Evolutionary conservation across 2,113 vertebrate genomes (phyloP).

Genomic region (Cebidichthys violaceus): DNA sequence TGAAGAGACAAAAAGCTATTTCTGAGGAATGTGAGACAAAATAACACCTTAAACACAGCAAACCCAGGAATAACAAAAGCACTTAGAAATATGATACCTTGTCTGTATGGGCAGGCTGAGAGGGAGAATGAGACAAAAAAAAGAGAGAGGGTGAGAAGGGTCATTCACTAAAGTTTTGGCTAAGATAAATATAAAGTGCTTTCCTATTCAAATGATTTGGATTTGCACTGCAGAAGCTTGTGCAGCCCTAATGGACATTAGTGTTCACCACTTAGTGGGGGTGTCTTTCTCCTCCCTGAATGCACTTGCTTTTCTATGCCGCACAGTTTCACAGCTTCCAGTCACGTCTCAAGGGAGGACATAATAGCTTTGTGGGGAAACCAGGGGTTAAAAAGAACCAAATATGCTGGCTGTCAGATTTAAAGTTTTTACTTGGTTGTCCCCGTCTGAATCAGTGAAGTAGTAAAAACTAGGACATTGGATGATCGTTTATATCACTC

Average conservation of each 20-base stretch:
- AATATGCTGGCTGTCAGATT: not conserved
- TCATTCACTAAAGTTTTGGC: constrained; percentile 34
- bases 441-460: not conserved
- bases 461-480: not conserved
- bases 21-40: constrained; percentile 24
- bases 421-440: not conserved
- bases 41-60: constrained; percentile 52
- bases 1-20: not conserved
- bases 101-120: constrained; percentile 60
- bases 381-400: not conserved
- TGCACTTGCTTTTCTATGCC: constrained; percentile 14
- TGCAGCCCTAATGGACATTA: constrained; percentile 14
- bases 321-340: constrained; percentile 6
- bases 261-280: constrained; percentile 7
- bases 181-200: not conserved
- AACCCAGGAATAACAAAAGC: constrained; percentile 28
- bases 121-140: constrained; percentile 55
- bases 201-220: not conserved
- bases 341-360: not conserved
- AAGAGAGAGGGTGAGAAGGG: constrained; percentile 31
- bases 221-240: not conserved
- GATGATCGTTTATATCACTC: not conserved
- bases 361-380: constrained; percentile 6
- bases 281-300: constrained; percentile 1
- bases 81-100: constrained; percentile 74